These are phyloP conservation scores for Crypturellus tataupa DNA, from an alignment of 2,797 vertebrate species.

Conservation along the genomic window DNA sequence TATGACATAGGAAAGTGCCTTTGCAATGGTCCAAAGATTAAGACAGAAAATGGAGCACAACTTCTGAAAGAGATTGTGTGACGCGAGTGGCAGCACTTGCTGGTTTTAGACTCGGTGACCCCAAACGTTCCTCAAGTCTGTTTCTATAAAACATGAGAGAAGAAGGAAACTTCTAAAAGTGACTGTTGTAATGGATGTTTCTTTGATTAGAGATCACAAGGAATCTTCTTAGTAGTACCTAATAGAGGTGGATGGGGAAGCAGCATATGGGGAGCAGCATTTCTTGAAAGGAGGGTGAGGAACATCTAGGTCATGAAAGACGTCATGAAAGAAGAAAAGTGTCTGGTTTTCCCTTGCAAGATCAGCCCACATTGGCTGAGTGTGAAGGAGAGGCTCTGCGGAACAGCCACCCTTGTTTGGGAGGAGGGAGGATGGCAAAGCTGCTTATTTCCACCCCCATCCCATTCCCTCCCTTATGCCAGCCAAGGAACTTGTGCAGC, in stretches of 20 bases:
- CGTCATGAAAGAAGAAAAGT: background rate
- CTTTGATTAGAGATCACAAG: background rate
- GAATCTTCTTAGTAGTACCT: background rate
- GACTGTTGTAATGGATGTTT: background rate
- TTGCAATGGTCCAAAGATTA: background rate
- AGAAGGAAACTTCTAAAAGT: background rate
- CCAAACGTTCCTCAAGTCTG: background rate
- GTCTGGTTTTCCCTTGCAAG: background rate
- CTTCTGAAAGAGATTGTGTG: background rate
- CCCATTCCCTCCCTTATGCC: background rate
- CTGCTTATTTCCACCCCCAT: background rate
- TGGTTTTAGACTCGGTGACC: background rate
- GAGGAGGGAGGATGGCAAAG: background rate
- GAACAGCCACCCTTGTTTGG: background rate
- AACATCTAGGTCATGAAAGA: background rate
- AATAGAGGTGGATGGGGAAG: background rate
- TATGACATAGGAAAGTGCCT: background rate
- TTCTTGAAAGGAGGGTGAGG: slow-evolving; percentile 2
- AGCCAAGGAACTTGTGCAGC: slow-evolving; percentile 26
- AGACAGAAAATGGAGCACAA: background rate
- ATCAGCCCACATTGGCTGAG: background rate
- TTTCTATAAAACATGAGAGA: background rate
- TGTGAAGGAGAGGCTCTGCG: background rate
- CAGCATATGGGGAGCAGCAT: background rate
- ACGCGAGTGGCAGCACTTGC: background rate